These are phyloP conservation scores for Chelonus insularis DNA, from an alignment of 1,140 invertebrate species.

Conservation along the genomic window DNA sequence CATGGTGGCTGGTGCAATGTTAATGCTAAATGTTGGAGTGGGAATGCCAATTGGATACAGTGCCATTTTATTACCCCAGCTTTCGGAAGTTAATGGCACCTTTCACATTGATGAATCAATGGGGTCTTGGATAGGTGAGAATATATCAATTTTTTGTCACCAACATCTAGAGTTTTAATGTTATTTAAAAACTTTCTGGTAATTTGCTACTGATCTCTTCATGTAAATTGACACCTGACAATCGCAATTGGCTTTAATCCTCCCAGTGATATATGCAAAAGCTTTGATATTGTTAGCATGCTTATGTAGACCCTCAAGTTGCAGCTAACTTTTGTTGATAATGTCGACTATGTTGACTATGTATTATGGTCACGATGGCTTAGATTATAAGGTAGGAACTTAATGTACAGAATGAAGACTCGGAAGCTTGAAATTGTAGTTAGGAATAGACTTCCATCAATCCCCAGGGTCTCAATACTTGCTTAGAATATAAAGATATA, in stretches of 20 bases:
- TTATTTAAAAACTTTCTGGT: background rate
- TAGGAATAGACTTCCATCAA: background rate
- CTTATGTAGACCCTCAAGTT: too few species aligned
- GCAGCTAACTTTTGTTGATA: too few species aligned
- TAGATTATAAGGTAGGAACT: background rate
- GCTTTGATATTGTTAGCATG: too few species aligned
- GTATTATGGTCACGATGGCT: slow-evolving; percentile 10
- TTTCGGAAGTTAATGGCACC: slow-evolving; percentile 58
- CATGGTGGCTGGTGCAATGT: slow-evolving; percentile 68
- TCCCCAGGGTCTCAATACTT: too few species aligned
- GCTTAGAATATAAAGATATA: too few species aligned
- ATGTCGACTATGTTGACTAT: slow-evolving; percentile 1
- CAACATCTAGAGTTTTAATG: background rate
- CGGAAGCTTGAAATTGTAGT: background rate
- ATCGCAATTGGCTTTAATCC: too few species aligned
- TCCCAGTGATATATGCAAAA: too few species aligned
- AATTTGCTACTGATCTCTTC: background rate
- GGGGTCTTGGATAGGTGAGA: slow-evolving; percentile 70
- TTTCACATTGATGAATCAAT: slow-evolving; percentile 61
- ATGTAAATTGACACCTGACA: slow-evolving; percentile 21
- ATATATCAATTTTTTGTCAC: background rate
- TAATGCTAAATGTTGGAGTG: slow-evolving; percentile 67
- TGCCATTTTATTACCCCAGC: slow-evolving; percentile 68
- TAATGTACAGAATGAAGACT: slow-evolving; percentile 11
- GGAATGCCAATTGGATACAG: slow-evolving; percentile 76